Percentiles rank a stretch among this genome's conserved stretches.
Evolutionary conservation across 2,113 vertebrate genomes (phyloP).

Genomic region (Butorides virescens): DNA sequence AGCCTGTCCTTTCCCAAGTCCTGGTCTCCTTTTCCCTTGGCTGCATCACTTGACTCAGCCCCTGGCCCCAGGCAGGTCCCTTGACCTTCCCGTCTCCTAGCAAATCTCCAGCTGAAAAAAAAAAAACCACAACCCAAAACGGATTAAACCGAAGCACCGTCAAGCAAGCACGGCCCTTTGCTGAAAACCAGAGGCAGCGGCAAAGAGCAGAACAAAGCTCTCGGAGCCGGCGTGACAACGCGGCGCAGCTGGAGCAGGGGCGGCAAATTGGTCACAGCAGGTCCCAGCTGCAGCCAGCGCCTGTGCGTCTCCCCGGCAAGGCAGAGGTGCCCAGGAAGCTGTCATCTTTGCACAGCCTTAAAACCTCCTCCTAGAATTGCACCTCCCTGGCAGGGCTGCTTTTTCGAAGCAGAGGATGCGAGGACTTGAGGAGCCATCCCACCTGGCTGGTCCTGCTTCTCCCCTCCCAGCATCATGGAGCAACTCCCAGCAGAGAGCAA

Average conservation of each 20-base stretch:
- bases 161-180: not conserved
- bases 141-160: fast-evolving
- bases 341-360: not conserved
- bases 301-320: not conserved
- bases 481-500: not conserved
- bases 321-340: not conserved
- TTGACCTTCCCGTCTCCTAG: not conserved
- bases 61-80: not conserved
- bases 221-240: not conserved
- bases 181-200: not conserved
- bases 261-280: not conserved
- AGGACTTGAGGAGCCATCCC: not conserved
- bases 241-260: not conserved
- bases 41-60: not conserved
- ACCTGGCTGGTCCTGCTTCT: not conserved
- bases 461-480: not conserved
- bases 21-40: not conserved
- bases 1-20: not conserved
- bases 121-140: too few relatives aligned
- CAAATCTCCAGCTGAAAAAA: not conserved
- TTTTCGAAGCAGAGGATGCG: not conserved
- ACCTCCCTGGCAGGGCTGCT: not conserved
- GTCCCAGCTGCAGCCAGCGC: not conserved
- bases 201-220: not conserved
- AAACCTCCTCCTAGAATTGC: not conserved